phyloP scores from a whole-genome alignment of 92 coral and sea anemone genomes.

The Zoanthus sansibaricus region DNA sequence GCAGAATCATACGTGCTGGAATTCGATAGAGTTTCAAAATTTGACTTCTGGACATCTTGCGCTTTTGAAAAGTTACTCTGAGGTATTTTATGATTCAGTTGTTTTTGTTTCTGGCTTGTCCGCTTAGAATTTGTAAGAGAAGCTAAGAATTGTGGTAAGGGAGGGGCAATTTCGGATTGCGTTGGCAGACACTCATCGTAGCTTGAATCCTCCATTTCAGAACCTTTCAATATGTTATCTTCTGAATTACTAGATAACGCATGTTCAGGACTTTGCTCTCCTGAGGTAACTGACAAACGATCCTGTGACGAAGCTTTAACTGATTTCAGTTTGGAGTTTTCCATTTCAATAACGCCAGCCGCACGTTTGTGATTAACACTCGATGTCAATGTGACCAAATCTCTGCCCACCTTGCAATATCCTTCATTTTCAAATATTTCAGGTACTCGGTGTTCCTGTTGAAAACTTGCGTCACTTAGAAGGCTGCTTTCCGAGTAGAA shows the following conservation, averaged over 20 bases:
- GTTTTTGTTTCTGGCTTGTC: slow-evolving; percentile 1
- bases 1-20: neutral
- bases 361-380: neutral
- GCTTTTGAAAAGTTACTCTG: neutral
- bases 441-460: neutral
- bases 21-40: slow-evolving; percentile 5
- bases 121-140: slow-evolving; percentile 19
- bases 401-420: too few relatives aligned
- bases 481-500: neutral
- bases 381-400: neutral
- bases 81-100: neutral
- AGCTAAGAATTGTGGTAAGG: slow-evolving; percentile 16
- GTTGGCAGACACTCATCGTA: neutral
- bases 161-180: neutral
- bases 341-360: neutral
- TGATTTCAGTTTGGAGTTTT: neutral
- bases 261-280: neutral
- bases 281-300: neutral
- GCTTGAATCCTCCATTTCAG: neutral
- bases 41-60: slow-evolving; percentile 6
- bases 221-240: too few relatives aligned
- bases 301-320: neutral
- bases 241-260: neutral
- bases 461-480: neutral
- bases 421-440: neutral